Evolutionary conservation across 2,113 vertebrate species (phyloP), one percentile per base, ranked within the genome.

Genomic region (Tretioscincus oriximinensis): DNA sequence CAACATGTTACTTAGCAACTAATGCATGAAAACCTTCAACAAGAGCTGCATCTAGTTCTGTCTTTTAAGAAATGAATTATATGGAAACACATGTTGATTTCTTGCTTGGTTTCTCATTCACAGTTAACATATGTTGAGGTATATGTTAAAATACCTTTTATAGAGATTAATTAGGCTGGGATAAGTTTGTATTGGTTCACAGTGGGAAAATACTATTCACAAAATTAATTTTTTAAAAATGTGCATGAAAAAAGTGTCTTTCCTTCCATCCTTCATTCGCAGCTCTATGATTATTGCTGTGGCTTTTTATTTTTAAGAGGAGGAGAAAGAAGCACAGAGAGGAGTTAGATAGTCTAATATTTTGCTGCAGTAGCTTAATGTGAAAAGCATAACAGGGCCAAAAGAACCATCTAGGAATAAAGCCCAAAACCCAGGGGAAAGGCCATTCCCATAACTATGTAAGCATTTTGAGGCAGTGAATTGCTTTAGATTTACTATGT

Each of bases 401-500:
- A 66, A 82, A 72, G 24, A 29, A 64, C 5, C 80, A 83, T 26
- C 28, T 73, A 80, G 24, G 18, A 89, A n/a, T 78, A 1, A 66
- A 84, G 35, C 78, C 1, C 1, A 3, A 86, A 82, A 80, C 83
- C 63, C 81, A 64, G 1, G 69, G 7, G 81, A n/a, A 77, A 84
- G 76, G 45, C 45, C 31, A 82, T 51, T 84, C 70, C 77, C 83
- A 77, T 75, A 88, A 60, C 67, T 64, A 82, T 7, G 72, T 83
- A 84, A 79, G 31, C 29, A 26, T 84, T 91, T 60, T 11, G 41
- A 29, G 76, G 64, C 82, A 47, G 63, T 78, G 72, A 45, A 86
- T 65, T 80, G 51, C 64, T 85, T 76, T 84, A 88, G 77, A 90
- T 93, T 92, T 92, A 93, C 31, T 85, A 58, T 64, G 89, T 89